These are phyloP conservation scores for Amphimedon queenslandica DNA, from an alignment of 37 sponge, comb jelly and placozoan species.

Conservation along the genomic window DNA sequence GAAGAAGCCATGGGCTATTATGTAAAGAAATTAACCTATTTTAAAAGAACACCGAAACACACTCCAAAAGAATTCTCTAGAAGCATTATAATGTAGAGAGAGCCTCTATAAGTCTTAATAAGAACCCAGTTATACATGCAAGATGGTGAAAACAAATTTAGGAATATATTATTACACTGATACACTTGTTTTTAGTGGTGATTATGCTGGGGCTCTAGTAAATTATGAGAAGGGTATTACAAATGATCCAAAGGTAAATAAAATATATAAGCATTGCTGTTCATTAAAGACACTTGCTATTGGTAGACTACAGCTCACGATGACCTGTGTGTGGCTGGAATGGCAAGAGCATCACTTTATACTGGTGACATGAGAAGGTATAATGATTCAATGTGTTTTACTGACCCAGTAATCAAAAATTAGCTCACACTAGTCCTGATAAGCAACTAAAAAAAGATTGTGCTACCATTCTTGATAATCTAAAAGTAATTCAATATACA, in stretches of 20 bases:
- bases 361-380: constrained; percentile 90
- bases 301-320: constrained; percentile 53
- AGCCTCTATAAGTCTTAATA: too few relatives aligned
- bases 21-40: too few relatives aligned
- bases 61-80: too few relatives aligned
- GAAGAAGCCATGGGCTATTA: too few relatives aligned
- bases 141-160: too few relatives aligned
- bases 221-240: constrained; percentile 88
- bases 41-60: too few relatives aligned
- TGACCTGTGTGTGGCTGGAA: constrained; percentile 68
- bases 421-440: constrained; percentile 53
- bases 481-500: constrained; percentile 56
- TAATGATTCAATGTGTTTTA: not conserved
- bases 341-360: constrained; percentile 81
- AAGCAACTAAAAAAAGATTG: constrained; percentile 78
- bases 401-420: not conserved
- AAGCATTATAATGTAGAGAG: too few relatives aligned
- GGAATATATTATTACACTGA: constrained; percentile 6
- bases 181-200: too few relatives aligned
- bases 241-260: constrained; percentile 30
- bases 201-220: constrained; percentile 78
- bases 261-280: not conserved
- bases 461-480: constrained; percentile 78
- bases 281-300: not conserved
- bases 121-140: too few relatives aligned